A percentile compares a stretch with the other conserved stretches of the same genome.
Conservation (phyloP, 2,888 invertebrate species). For the Protula sp. region DNA sequence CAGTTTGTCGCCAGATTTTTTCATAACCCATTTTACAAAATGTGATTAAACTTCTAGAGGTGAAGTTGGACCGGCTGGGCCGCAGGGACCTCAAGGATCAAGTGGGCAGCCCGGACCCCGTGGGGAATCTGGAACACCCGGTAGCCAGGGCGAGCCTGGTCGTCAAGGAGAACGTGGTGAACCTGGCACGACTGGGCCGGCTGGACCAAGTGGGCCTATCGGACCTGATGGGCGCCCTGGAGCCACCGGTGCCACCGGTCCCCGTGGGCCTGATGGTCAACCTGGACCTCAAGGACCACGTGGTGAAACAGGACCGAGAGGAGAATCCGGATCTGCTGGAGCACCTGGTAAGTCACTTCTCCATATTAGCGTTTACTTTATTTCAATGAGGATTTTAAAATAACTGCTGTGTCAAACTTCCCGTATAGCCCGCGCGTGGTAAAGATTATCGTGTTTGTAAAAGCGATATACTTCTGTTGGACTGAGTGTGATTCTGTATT, state of each 20-base stretch:
- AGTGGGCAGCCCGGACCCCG: conserved; percentile 14
- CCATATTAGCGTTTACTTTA: too few species aligned
- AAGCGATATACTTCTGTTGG: too few species aligned
- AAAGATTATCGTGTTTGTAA: too few species aligned
- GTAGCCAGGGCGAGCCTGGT: conserved; percentile 8
- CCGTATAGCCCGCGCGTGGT: neutral
- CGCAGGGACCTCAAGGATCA: conserved; percentile 12
- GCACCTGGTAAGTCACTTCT: conserved; percentile 12
- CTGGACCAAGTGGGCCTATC: conserved; percentile 6
- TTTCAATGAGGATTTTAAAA: too few species aligned
- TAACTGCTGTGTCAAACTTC: too few species aligned
- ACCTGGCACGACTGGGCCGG: neutral
- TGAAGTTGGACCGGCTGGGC: conserved; percentile 10
- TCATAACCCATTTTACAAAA: too few species aligned
- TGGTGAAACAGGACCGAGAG: conserved; percentile 10
- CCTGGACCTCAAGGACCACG: conserved; percentile 12
- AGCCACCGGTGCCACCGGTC: conserved; percentile 5
- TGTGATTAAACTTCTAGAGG: conserved; percentile 14
- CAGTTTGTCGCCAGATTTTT: too few species aligned
- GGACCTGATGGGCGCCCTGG: conserved; percentile 38
- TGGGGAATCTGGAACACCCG: conserved; percentile 14
- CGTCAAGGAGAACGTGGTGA: conserved; percentile 16
- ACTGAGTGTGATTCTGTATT: too few species aligned
- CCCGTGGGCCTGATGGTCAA: conserved; percentile 7
- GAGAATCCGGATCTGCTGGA: conserved; percentile 13